Percentiles rank a stretch among this genome's conserved stretches.
Conservation (phyloP, 1,140 invertebrate genomes). For the Anoplophora glabripennis region DNA sequence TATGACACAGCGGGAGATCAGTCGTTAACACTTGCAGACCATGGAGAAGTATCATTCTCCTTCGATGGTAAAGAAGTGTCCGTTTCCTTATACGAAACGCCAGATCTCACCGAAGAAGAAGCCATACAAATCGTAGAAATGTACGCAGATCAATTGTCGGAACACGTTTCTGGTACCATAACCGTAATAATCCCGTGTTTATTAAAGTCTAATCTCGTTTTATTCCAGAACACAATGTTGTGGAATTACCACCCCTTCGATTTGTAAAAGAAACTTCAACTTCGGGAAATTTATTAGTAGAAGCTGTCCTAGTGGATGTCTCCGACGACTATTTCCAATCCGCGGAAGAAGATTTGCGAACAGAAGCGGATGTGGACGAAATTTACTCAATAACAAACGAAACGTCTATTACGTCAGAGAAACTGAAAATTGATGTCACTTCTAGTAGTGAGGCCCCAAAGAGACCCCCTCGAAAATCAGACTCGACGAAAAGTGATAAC, state of each 20-base stretch:
- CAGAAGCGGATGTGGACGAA: conserved; percentile 82
- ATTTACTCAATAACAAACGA: conserved; percentile 73
- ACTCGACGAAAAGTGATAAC: conserved; percentile 55
- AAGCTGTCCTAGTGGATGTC: conserved; percentile 89
- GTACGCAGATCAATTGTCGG: conserved; percentile 88
- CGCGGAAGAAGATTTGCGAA: conserved; percentile 75
- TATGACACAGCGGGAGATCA: conserved; percentile 78
- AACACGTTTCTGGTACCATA: conserved; percentile 72
- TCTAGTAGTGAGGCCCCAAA: conserved; percentile 45
- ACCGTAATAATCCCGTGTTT: background rate
- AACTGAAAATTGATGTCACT: conserved; percentile 46
- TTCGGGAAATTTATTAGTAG: conserved; percentile 82
- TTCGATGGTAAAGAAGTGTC: conserved; percentile 90
- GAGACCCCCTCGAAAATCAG: conserved; percentile 53
- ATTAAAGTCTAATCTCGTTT: background rate
- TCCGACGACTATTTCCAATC: conserved; percentile 75
- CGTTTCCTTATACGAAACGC: conserved; percentile 86
- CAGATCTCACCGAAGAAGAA: conserved; percentile 87
- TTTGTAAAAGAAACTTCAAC: conserved; percentile 86
- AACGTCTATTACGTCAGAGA: conserved; percentile 49
- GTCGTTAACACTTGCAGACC: conserved; percentile 70
- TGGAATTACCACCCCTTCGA: conserved; percentile 82
- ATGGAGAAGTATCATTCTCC: conserved; percentile 81
- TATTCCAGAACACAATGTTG: conserved; percentile 70
- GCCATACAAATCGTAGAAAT: conserved; percentile 88